Percentiles rank a stretch among this genome's conserved stretches.
These are phyloP conservation scores for Asteroscopus sphinx DNA, from an alignment of 2,888 invertebrate species.

Conservation along the genomic window DNA sequence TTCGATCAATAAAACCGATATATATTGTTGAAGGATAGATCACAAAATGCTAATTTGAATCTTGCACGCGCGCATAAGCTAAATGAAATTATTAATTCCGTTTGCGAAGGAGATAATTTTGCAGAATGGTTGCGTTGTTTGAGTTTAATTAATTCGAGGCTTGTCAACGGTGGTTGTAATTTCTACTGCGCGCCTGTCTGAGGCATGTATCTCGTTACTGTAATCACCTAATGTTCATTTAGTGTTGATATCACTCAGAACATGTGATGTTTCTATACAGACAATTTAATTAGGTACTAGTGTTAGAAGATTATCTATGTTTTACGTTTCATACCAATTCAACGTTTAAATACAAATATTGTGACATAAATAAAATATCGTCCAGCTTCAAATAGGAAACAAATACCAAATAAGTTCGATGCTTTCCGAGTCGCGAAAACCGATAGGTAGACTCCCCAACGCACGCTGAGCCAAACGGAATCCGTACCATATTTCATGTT, in stretches of 20 bases:
- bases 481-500: conserved; percentile 88
- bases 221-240: conserved; percentile 79
- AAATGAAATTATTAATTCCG: conserved; percentile 85
- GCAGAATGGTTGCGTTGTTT: conserved; percentile 85
- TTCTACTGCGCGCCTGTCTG: conserved; percentile 79
- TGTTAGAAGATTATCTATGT: conserved; percentile 7
- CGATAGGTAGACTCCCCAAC: conserved; percentile 81
- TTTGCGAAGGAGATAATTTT: conserved; percentile 84
- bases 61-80: conserved; percentile 67
- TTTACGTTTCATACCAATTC: conserved; percentile 8
- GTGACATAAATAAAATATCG: conserved; percentile 65
- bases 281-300: conserved; percentile 40
- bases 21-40: conserved; percentile 43
- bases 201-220: conserved; percentile 80
- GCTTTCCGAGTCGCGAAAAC: conserved; percentile 82
- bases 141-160: conserved; percentile 88
- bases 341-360: conserved; percentile 24
- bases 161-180: conserved; percentile 87
- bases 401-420: conserved; percentile 83
- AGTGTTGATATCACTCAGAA: conserved; percentile 61
- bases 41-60: conserved; percentile 65
- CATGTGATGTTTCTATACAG: conserved; percentile 41
- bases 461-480: conserved; percentile 85
- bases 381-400: conserved; percentile 73
- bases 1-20: conserved; percentile 21